phyloP scores from a whole-genome alignment of 2,888 invertebrate genomes.

The Polydrusus tereticollis region DNA sequence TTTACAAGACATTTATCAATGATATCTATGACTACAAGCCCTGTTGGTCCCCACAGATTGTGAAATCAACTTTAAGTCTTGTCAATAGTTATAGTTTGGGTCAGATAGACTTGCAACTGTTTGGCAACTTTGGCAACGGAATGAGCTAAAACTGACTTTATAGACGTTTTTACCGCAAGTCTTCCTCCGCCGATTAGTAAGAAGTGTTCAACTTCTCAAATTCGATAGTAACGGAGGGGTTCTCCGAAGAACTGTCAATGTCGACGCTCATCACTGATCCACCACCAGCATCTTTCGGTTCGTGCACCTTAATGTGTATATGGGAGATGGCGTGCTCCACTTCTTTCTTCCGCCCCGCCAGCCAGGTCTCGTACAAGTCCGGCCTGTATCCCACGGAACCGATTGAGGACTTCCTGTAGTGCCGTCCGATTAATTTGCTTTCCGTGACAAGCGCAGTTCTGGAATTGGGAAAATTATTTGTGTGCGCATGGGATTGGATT shows the following conservation, averaged over 20 bases:
- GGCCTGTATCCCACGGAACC: conserved; percentile 17
- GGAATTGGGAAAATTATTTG: too few species aligned
- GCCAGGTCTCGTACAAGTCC: conserved; percentile 31
- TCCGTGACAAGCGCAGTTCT: conserved; percentile 9
- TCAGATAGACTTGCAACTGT: too few species aligned
- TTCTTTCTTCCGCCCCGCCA: conserved; percentile 7
- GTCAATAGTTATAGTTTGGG: too few species aligned
- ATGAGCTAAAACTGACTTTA: too few species aligned
- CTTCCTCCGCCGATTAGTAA: not conserved
- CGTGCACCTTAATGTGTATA: not conserved
- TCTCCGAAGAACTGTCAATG: not conserved
- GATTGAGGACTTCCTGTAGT: conserved; percentile 5
- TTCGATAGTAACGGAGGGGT: not conserved
- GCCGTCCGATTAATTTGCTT: conserved; percentile 19
- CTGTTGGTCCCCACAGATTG: too few species aligned
- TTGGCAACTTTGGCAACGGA: too few species aligned
- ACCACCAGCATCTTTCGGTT: not conserved
- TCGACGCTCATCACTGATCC: not conserved
- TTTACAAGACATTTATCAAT: too few species aligned
- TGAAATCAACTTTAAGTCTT: too few species aligned
- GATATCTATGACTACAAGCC: too few species aligned
- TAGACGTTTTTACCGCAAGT: too few species aligned
- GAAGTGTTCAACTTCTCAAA: not conserved
- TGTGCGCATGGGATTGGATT: too few species aligned
- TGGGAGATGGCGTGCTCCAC: not conserved